phyloP scores from a whole-genome alignment of 2,113 vertebrate genomes.

The Danionella cerebrum region DNA sequence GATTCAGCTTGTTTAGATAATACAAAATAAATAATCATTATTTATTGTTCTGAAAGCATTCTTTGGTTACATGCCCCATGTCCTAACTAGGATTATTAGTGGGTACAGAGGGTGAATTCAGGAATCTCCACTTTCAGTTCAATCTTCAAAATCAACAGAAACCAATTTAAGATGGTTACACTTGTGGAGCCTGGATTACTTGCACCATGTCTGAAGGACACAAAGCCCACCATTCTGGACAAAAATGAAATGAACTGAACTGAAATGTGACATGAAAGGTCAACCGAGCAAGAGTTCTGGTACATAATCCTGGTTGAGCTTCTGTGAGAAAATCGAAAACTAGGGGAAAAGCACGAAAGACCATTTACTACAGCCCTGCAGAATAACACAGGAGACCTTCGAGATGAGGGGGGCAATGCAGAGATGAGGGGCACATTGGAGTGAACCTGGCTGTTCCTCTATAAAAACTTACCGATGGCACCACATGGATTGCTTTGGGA shows the following conservation, averaged over 20 bases:
- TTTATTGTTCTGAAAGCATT: too few species aligned
- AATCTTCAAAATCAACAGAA: too few species aligned
- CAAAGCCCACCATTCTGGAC: neutral
- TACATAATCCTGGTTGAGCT: neutral
- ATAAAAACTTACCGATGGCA: neutral
- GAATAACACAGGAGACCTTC: neutral
- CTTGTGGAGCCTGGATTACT: neutral
- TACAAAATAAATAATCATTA: too few species aligned
- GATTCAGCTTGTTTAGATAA: too few species aligned
- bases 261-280: neutral
- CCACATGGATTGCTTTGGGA: neutral
- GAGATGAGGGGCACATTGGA: slow-evolving; percentile 3
- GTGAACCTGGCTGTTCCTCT: neutral
- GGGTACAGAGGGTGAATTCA: too few species aligned
- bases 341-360: neutral
- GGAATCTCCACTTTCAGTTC: too few species aligned
- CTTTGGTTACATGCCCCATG: too few species aligned
- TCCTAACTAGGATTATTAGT: too few species aligned
- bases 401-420: neutral
- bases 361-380: neutral
- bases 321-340: slow-evolving; percentile 10
- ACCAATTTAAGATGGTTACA: too few species aligned
- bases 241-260: neutral
- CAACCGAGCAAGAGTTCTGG: neutral
- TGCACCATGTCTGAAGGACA: neutral